These are phyloP conservation scores for Hydrozoanthus gracilis DNA, from an alignment of 92 coral and sea anemone genomes.

Conservation along the genomic window DNA sequence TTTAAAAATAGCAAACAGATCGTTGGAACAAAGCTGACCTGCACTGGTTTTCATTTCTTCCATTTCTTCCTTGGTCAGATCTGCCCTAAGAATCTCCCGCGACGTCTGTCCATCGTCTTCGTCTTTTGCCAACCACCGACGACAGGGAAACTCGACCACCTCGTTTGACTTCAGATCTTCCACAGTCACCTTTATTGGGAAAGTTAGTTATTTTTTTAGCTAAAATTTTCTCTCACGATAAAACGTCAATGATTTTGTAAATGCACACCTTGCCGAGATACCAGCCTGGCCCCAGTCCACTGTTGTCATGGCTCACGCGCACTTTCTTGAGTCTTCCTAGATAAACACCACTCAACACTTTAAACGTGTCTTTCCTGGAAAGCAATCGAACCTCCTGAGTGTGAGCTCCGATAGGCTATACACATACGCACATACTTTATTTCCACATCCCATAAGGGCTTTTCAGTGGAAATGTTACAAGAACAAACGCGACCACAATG, in stretches of 20 bases:
- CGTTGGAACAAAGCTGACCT: slow-evolving; percentile 48
- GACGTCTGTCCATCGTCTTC: slow-evolving; percentile 89
- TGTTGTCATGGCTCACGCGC: slow-evolving; percentile 96
- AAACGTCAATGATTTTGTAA: not conserved
- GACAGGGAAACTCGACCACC: slow-evolving; percentile 82
- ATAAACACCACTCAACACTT: slow-evolving; percentile 71
- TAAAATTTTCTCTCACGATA: not conserved
- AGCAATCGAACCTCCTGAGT: not conserved
- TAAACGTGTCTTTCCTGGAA: slow-evolving; percentile 86
- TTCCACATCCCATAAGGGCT: too few relatives aligned
- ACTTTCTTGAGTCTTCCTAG: slow-evolving; percentile 88
- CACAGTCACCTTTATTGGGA: slow-evolving; percentile 69
- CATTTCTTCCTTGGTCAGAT: slow-evolving; percentile 58
- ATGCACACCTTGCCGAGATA: slow-evolving; percentile 84
- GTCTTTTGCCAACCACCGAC: slow-evolving; percentile 86
- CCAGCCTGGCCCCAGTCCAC: slow-evolving; percentile 99
- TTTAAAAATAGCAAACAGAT: not conserved
- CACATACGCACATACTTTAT: too few relatives aligned
- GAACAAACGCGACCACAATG: too few relatives aligned
- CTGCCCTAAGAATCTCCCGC: slow-evolving; percentile 81
- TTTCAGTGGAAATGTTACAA: too few relatives aligned
- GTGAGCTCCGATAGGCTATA: too few relatives aligned
- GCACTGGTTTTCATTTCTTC: slow-evolving; percentile 65
- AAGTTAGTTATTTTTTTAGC: not conserved
- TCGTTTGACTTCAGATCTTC: slow-evolving; percentile 84